Percentiles rank a stretch among this genome's conserved stretches.
Conservation (phyloP, 2,797 vertebrate genomes). For the Salmo trutta region DNA sequence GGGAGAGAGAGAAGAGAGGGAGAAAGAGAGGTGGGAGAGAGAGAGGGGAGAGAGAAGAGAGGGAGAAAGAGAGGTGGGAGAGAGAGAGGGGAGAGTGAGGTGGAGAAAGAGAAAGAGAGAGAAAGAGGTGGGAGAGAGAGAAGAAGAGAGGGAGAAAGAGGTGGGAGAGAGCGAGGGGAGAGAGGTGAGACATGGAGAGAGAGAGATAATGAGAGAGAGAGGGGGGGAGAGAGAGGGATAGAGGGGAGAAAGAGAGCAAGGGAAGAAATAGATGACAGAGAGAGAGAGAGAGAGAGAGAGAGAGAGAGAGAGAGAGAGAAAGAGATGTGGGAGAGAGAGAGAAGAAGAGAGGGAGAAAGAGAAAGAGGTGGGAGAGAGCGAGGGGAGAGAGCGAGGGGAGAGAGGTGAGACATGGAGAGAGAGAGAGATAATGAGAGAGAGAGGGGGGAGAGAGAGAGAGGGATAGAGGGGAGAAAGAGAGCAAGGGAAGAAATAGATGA, state of each 20-base stretch:
- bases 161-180: too few species aligned
- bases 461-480: too few species aligned
- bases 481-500: too few species aligned
- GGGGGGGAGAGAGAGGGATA: neutral
- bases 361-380: too few species aligned
- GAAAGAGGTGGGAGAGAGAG: conserved; percentile 20
- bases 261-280: too few species aligned
- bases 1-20: conserved; percentile 4
- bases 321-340: too few species aligned
- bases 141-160: conserved; percentile 22
- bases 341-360: too few species aligned
- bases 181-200: neutral
- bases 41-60: neutral
- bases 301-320: neutral
- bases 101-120: conserved; percentile 11
- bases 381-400: too few species aligned
- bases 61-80: neutral
- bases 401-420: too few species aligned
- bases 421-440: neutral
- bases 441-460: too few species aligned
- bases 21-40: too few species aligned
- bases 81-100: neutral
- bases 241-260: too few species aligned
- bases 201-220: conserved; percentile 4
- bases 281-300: neutral